Evolutionary conservation across 2,888 invertebrate genomes (phyloP), one percentile per base, ranked within the genome.

Genomic region (Gnatocerus cornutus): DNA sequence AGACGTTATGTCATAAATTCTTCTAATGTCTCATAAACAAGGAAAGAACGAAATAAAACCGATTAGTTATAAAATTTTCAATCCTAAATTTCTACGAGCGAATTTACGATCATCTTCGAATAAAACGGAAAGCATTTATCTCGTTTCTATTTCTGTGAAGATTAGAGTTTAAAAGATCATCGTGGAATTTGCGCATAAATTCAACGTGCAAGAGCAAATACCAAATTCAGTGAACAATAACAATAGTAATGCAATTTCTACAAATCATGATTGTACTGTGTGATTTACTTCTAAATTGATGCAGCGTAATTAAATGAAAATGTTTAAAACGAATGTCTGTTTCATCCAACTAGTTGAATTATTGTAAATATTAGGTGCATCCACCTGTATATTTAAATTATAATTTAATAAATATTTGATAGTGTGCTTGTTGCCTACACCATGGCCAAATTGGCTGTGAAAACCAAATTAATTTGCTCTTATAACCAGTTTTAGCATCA

Each of bases 11-110:
- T 27, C 56, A 43, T 55, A 55, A 39, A 55, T 56, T 16, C 41
- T 12, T 21, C 56, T 56, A 43, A 56, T 56, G 14, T 27, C 56
- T 39, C 56, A 10, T 56, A 55, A 55, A 55, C 53, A 53, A 53
- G 16, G 14, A 4, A 55, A 39, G 16, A 39, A 37, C 55, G 14
- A 55, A 21, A 56, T 56, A 56, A 56, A 56, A 56, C 27, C 56
- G 56, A 56, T 56, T 56, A 56, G 56, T 56, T 56, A 43, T 56
- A 56, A 56, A 56, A 43, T 56, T 56, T 56, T 56, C 56, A 56
- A 56, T 41, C 56, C 37, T 56, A 43, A 56, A 56, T 56, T 56
- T 56, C 27, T 56, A 8, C 41, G n/a, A 41, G 21, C 56, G 43
- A 56, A 12, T 56, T 56, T 56, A 56, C 41, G 56, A 43, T 16